Base-by-base conservation (phyloP, 2,888 invertebrate genomes). In the Ephialtes manifestator region DNA sequence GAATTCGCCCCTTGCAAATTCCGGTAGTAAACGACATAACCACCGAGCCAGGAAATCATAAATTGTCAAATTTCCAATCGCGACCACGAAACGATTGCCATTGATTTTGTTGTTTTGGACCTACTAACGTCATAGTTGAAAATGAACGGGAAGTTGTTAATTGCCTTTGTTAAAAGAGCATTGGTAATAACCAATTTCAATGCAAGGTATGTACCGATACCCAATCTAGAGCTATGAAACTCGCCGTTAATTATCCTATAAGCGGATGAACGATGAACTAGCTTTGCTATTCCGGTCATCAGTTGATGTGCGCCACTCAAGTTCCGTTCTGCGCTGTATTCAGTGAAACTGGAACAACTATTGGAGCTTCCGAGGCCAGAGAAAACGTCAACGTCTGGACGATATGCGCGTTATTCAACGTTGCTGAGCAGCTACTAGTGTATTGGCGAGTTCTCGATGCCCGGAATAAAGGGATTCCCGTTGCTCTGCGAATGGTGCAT, bases 401-500 rank as follows among this genome's bases (percentile, higher is more conserved):
- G 11, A 2, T 43, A 0, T 11, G 18, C 13, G 39, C 20, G 13
- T 39, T 67, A 18, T 31, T 31, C 65, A 10, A n/a, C n/a, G 4
- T 20, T 18, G 20, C 39, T 65, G 35, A 39, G 15, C 63, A 8
- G 13, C 43, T 11, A 35, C 11, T 18, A 7, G 65, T n/a, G 39
- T 5, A n/a, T 15, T 39, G 65, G 18, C 65, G 53, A 55, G 55
- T 15, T 74, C 58, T 24, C 78, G 70, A 71, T 71, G 58, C 39
- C 39, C 5, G 48, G 65, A 53, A 84, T 80, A 81, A 81, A 84
- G 76, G 84, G 80, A 77, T 81, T 60, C 67, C 53, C 55, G 71
- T 58, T 48, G 55, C 58, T 60, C 31, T 1, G 11, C 46, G 55
- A 55, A 58, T 67, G 82, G 43, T 65, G 8, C 65, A 67, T 46